Conservation (phyloP, 2,113 vertebrate species). For the Clarias gariepinus region DNA sequence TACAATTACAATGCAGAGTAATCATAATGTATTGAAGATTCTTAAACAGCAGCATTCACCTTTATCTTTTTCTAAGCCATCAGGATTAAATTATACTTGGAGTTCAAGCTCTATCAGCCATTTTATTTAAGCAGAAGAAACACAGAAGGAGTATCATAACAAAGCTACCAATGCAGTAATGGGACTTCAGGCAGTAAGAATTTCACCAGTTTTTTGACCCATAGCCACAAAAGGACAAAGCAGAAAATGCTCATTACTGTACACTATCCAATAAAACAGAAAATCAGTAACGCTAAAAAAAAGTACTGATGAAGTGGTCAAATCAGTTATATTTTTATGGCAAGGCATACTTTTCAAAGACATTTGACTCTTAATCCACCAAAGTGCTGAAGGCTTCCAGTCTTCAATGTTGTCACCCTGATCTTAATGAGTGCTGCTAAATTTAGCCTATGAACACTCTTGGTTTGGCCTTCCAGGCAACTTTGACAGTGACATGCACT, state of each 20-base stretch:
- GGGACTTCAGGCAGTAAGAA: background rate
- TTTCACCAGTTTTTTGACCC: slow-evolving; percentile 21
- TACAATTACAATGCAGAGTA: background rate
- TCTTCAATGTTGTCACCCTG: slow-evolving; percentile 28
- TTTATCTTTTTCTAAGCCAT: slow-evolving; percentile 17
- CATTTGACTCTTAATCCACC: slow-evolving; percentile 22
- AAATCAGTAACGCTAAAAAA: background rate
- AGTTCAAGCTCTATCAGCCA: background rate
- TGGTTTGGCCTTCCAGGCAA: slow-evolving; percentile 3
- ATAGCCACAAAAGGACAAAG: background rate
- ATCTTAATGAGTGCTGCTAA: slow-evolving; percentile 33
- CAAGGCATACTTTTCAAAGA: background rate
- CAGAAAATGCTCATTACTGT: background rate
- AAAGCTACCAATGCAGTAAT: background rate
- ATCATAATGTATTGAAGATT: slow-evolving; percentile 18
- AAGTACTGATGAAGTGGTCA: slow-evolving; percentile 13
- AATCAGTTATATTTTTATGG: background rate
- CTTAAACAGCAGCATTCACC: slow-evolving; percentile 12
- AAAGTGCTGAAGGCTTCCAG: slow-evolving; percentile 15
- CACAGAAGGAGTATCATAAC: background rate
- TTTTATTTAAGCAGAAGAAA: slow-evolving; percentile 17
- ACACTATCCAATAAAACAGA: background rate
- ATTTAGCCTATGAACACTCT: slow-evolving; percentile 11
- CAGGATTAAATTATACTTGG: background rate
- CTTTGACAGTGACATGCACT: slow-evolving; percentile 38